Conservation (phyloP, 37 sponge, comb jelly and placozoan species). For the Beroe forskalii region DNA sequence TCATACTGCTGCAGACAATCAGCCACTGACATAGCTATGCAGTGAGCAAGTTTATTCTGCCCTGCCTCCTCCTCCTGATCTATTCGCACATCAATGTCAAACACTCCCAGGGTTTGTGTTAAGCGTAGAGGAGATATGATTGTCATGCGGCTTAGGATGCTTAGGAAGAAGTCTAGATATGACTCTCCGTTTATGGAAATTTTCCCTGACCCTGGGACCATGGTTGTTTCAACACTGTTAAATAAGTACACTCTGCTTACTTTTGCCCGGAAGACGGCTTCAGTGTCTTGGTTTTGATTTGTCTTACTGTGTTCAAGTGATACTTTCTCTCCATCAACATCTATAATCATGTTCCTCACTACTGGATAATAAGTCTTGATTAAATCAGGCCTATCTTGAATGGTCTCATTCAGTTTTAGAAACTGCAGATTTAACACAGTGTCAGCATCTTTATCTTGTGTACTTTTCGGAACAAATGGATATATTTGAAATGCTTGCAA, state of each 20-base stretch:
- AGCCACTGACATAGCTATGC: constrained; percentile 47
- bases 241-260: background rate
- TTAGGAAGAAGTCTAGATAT: constrained; percentile 31
- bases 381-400: constrained; percentile 12
- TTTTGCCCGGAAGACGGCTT: background rate
- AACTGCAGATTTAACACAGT: background rate
- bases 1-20: background rate
- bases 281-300: background rate
- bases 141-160: background rate
- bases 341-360: background rate
- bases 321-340: no score
- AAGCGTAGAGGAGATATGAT: constrained; percentile 5
- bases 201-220: constrained; percentile 30
- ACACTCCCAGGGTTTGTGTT: constrained; percentile 17
- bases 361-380: background rate
- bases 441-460: background rate
- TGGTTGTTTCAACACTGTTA: background rate
- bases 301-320: background rate
- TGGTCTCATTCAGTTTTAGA: background rate
- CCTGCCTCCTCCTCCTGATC: background rate
- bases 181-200: constrained; percentile 36
- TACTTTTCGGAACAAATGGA: background rate
- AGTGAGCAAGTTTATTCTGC: background rate
- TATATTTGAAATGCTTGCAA: background rate
- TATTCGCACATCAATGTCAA: constrained; percentile 15